Base-by-base conservation (phyloP, 1,140 invertebrate species). In the Phymastichus coffea region DNA sequence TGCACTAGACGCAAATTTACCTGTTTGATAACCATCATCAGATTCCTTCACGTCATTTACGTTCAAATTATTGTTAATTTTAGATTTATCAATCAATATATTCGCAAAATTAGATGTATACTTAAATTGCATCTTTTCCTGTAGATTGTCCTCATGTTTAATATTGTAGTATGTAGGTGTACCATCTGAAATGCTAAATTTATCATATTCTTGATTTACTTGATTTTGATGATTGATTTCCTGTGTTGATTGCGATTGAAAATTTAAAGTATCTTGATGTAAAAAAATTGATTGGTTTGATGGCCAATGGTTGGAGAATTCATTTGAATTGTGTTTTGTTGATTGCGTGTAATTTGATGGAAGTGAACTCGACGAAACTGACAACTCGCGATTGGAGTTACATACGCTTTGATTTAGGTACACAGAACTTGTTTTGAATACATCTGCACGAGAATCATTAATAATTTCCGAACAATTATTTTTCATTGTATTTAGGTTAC, bases 81-180 rank as follows among this genome's bases (percentile, higher is more conserved):
- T 9, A 52, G n/a, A 17, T 25, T 59, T 43, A 19, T 46, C 38
- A 10, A 25, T 6, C 15, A 33, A 2, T 30, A 14, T 44, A 12
- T 23, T 12, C 8, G 25, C 22, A 53, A 38, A 46, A 12, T 28
- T 6, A 37, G 38, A 9, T 23, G 48, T 35, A 30, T 28, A 28
- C 9, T 54, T 35, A 38, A 40, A n/a, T n/a, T n/a, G n/a, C n/a
- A n/a, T n/a, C n/a, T n/a, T n/a, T n/a, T n/a, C n/a, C n/a, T n/a
- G 1, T 20, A 23, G 22, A 23, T 54, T 25, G 22, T 3, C 26
- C n/a, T 41, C 52, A 17, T 12, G 15, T 51, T 51, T 25, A 22
- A 43, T 49, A 44, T 56, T 46, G 37, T 40, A 51, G 23, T 2
- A 41, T 19, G 10, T n/a, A n/a, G n/a, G 7, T 23, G 22, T 54